A percentile compares a stretch with the other conserved stretches of the same genome.
Evolutionary conservation across 53 echinoderm and acorn worm species (phyloP).

Genomic region (Zoroaster sp.): DNA sequence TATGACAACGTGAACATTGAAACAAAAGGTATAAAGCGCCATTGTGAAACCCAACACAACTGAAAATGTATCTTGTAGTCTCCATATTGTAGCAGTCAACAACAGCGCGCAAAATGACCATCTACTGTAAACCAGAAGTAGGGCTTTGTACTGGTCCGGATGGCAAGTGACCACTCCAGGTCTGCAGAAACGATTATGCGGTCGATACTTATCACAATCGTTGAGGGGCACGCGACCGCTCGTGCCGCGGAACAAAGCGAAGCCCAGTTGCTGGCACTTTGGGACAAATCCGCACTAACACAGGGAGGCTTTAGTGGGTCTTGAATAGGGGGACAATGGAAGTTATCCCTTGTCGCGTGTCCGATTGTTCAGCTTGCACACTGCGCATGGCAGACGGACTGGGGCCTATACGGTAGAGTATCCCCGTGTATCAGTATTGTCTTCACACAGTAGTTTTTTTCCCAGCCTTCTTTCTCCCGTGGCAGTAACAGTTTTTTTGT

Average conservation of each 20-base stretch:
- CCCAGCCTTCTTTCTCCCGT: not conserved
- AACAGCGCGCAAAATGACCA: too few species aligned
- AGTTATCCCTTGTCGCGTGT: conserved; percentile 32
- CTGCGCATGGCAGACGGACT: conserved; percentile 11
- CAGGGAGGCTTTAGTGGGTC: conserved; percentile 6
- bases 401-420: not conserved
- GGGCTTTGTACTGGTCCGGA: not conserved
- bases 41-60: too few species aligned
- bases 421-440: not conserved
- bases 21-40: too few species aligned
- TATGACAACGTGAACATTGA: too few species aligned
- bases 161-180: not conserved
- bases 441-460: not conserved
- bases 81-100: too few species aligned
- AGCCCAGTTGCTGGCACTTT: not conserved
- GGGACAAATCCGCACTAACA: not conserved
- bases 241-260: conserved; percentile 27
- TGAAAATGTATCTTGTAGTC: too few species aligned
- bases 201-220: not conserved
- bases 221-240: conserved; percentile 17
- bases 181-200: not conserved
- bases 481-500: not conserved
- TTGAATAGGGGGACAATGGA: not conserved
- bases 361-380: not conserved
- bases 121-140: not conserved